Conservation (phyloP, 2,888 invertebrate species). For the Morpho achilles region DNA sequence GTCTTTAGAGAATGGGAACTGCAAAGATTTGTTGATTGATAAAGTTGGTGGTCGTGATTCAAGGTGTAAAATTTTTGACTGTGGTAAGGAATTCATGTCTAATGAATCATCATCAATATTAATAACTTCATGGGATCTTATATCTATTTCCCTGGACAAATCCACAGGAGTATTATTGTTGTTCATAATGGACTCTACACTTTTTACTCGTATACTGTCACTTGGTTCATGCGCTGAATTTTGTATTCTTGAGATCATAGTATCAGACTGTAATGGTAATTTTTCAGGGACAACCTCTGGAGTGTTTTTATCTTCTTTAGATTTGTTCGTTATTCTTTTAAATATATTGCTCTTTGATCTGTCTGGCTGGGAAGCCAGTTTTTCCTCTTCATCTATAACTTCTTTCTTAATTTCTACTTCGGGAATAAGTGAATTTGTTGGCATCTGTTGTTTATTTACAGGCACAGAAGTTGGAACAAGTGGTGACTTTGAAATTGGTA, state of each 20-base stretch:
- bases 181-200: conserved; percentile 66
- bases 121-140: conserved; percentile 72
- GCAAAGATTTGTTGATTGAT: conserved; percentile 67
- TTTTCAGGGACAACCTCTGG: conserved; percentile 65
- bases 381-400: conserved; percentile 74
- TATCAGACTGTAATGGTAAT: conserved; percentile 50
- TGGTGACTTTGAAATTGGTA: conserved; percentile 72
- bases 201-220: conserved; percentile 54
- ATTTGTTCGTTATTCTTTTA: conserved; percentile 90
- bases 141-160: conserved; percentile 70
- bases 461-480: conserved; percentile 59
- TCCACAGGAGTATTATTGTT: conserved; percentile 74
- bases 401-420: conserved; percentile 74
- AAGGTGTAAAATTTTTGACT: conserved; percentile 37
- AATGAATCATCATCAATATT: conserved; percentile 71
- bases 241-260: conserved; percentile 68
- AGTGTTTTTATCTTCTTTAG: conserved; percentile 80
- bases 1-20: conserved; percentile 71
- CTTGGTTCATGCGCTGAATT: conserved; percentile 50
- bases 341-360: conserved; percentile 92
- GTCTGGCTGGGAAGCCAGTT: conserved; percentile 88
- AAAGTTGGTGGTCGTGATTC: conserved; percentile 52
- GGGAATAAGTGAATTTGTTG: conserved; percentile 51
- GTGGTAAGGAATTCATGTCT: conserved; percentile 50
- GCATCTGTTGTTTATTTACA: conserved; percentile 49